Evolutionary conservation across 2,113 vertebrate species (phyloP).

Genomic region (Austrofundulus limnaeus): DNA sequence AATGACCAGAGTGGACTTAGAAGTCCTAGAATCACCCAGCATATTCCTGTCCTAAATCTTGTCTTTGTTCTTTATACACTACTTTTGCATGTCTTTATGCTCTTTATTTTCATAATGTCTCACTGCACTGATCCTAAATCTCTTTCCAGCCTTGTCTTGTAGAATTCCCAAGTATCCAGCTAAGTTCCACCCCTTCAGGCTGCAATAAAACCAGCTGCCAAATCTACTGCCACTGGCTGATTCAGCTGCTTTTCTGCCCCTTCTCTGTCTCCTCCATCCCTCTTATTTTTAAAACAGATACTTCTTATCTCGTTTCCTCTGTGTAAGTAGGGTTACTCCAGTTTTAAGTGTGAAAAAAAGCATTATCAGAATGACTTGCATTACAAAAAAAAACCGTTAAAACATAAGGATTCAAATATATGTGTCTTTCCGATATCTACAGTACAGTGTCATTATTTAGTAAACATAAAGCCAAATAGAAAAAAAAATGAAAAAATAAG

Average conservation of each 20-base stretch:
- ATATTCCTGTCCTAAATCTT: slow-evolving; percentile 20
- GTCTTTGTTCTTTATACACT: slow-evolving; percentile 17
- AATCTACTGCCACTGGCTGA: slow-evolving; percentile 53
- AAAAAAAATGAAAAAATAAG: no score
- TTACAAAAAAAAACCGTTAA: slow-evolving; percentile 3
- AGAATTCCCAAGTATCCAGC: slow-evolving; percentile 29
- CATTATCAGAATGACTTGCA: not conserved
- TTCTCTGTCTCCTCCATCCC: slow-evolving; percentile 19
- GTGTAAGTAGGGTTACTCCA: not conserved
- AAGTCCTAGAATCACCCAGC: slow-evolving; percentile 12
- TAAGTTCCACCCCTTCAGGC: slow-evolving; percentile 30
- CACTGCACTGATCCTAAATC: slow-evolving; percentile 21
- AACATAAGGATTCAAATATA: not conserved
- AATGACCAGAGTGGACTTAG: slow-evolving; percentile 53
- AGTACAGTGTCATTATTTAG: no score
- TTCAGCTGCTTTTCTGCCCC: slow-evolving; percentile 27
- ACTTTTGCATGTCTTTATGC: slow-evolving; percentile 12
- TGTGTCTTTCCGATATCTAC: no score
- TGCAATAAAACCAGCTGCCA: slow-evolving; percentile 56
- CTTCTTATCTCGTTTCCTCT: not conserved
- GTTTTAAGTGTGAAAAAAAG: not conserved
- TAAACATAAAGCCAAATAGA: no score
- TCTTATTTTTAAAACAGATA: slow-evolving; percentile 4
- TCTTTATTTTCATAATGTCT: slow-evolving; percentile 18
- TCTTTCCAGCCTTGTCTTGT: slow-evolving; percentile 24